Conservation (phyloP, 2,797 vertebrate genomes). For the Enteromius treurensis region DNA sequence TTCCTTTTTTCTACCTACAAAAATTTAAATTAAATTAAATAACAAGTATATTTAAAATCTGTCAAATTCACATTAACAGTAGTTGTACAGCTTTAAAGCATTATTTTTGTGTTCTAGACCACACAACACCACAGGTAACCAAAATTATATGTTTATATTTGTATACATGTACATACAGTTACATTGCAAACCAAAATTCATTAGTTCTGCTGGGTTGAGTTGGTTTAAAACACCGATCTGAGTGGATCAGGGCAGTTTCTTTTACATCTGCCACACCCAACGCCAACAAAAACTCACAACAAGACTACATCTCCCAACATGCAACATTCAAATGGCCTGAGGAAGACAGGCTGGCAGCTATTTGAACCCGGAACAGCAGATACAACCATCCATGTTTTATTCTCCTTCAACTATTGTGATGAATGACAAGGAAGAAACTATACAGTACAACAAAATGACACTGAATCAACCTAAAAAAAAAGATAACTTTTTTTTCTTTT, state of each 20-base stretch:
- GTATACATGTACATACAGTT: slow-evolving; percentile 62
- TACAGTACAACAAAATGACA: slow-evolving; percentile 38
- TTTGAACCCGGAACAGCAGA: slow-evolving; percentile 35
- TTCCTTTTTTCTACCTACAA: too few species aligned
- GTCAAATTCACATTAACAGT: not conserved
- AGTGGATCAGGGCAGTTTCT: slow-evolving; percentile 33
- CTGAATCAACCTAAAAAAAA: slow-evolving; percentile 44
- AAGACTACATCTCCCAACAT: slow-evolving; percentile 50
- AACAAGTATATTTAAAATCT: not conserved
- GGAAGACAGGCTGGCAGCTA: not conserved
- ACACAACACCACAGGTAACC: slow-evolving; percentile 47
- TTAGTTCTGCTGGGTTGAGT: slow-evolving; percentile 40
- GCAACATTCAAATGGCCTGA: slow-evolving; percentile 23
- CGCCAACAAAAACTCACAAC: slow-evolving; percentile 53
- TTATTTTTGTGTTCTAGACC: not conserved
- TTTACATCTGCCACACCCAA: slow-evolving; percentile 22
- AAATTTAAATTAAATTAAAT: too few species aligned
- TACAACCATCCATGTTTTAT: slow-evolving; percentile 20
- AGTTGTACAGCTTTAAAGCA: not conserved
- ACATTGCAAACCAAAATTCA: slow-evolving; percentile 60
- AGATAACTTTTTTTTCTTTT: slow-evolving; percentile 8
- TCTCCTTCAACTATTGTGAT: slow-evolving; percentile 37
- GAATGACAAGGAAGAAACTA: slow-evolving; percentile 50
- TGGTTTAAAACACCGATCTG: slow-evolving; percentile 50
- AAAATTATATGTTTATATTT: slow-evolving; percentile 67